Conservation (phyloP, 2,797 vertebrate species). For the Myripristis murdjan region DNA sequence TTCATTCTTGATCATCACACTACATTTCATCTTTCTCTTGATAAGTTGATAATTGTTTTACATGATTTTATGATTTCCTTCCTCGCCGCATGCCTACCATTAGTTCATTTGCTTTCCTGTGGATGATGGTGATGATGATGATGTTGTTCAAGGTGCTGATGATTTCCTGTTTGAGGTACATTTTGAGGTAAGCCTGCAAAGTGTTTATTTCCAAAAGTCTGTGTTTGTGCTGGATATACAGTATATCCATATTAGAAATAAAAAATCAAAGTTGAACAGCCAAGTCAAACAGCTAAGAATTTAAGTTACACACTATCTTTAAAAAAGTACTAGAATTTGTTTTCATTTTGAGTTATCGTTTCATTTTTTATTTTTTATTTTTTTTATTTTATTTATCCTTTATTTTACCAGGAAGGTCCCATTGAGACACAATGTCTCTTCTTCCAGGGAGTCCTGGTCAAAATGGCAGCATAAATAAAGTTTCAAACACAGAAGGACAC, state of each 20-base stretch:
- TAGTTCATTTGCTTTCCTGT: conserved; percentile 75
- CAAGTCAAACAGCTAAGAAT: too few relatives aligned
- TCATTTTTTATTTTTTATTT: too few relatives aligned
- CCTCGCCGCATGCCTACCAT: conserved; percentile 68
- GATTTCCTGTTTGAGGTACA: conserved; percentile 39
- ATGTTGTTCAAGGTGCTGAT: conserved; percentile 68
- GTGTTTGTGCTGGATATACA: not conserved
- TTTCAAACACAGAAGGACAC: too few relatives aligned
- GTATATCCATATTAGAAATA: too few relatives aligned
- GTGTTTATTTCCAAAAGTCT: not conserved
- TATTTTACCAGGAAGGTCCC: too few relatives aligned
- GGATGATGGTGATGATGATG: conserved; percentile 72
- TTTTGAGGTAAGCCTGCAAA: conserved; percentile 57
- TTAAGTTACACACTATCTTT: not conserved
- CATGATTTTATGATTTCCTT: conserved; percentile 58
- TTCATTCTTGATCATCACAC: not conserved
- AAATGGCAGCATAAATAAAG: too few relatives aligned
- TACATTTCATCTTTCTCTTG: conserved; percentile 40
- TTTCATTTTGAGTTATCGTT: too few relatives aligned
- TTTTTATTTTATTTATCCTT: too few relatives aligned
- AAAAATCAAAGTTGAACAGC: too few relatives aligned
- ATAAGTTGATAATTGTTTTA: conserved; percentile 51
- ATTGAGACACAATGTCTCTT: too few relatives aligned
- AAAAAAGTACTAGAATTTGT: not conserved
- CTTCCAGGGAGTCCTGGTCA: too few relatives aligned